phyloP scores from a whole-genome alignment of 1,140 invertebrate genomes.

The Drosophila sturtevanti region DNA sequence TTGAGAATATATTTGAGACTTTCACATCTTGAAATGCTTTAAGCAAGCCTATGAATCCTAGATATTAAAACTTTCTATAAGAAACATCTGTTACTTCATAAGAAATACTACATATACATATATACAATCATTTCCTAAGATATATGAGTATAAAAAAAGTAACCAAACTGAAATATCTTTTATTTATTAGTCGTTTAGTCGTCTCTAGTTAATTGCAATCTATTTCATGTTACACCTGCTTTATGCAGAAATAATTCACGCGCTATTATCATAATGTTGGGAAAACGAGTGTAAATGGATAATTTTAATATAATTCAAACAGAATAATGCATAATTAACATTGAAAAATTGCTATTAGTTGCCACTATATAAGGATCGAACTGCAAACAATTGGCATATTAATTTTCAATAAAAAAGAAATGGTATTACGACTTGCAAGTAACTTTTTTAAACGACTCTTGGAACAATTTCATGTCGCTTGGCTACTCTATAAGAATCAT shows the following conservation, averaged over 20 bases:
- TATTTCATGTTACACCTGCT: not conserved
- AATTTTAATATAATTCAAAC: not conserved
- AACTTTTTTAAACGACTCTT: conserved; percentile 1
- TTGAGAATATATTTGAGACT: no score
- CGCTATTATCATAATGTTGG: not conserved
- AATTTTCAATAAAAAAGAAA: not conserved
- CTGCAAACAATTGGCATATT: not conserved
- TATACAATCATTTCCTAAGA: no score
- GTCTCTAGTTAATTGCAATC: conserved; percentile 2
- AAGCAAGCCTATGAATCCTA: no score
- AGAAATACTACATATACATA: no score
- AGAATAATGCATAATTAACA: not conserved
- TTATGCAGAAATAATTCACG: not conserved
- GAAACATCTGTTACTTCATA: no score
- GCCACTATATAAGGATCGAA: not conserved
- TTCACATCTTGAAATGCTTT: no score
- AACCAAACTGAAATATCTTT: no score
- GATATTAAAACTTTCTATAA: no score
- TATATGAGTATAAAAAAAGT: no score
- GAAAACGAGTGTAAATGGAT: not conserved
- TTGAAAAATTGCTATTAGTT: not conserved
- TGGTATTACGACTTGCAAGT: not conserved
- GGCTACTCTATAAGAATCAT: not conserved
- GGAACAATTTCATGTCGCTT: conserved; percentile 6
- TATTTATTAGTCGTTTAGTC: no score